Evolutionary conservation across 2,888 invertebrate genomes (phyloP).

Genomic region (Xylota sylvarum): DNA sequence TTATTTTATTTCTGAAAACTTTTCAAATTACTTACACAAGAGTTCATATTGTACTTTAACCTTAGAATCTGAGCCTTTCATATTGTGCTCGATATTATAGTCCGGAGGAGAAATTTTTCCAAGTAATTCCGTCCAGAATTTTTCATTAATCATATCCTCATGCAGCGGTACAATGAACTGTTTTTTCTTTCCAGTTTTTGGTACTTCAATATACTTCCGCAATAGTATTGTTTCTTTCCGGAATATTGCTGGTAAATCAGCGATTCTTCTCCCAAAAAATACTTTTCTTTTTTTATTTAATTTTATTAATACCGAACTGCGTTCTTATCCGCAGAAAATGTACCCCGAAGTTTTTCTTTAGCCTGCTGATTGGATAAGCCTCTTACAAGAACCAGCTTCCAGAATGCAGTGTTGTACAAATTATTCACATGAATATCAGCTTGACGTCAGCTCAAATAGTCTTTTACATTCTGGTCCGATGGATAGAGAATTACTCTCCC

Average conservation of each 20-base stretch:
- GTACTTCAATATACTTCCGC: slow-evolving; percentile 87
- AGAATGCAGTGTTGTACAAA: slow-evolving; percentile 97
- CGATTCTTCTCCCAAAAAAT: too few species aligned
- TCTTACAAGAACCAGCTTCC: slow-evolving; percentile 92
- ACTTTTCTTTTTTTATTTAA: too few species aligned
- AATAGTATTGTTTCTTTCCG: slow-evolving; percentile 96
- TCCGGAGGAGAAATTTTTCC: slow-evolving; percentile 82
- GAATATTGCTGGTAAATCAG: slow-evolving; percentile 92
- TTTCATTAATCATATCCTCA: slow-evolving; percentile 93
- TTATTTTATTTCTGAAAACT: slow-evolving; percentile 14
- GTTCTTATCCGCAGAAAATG: slow-evolving; percentile 95
- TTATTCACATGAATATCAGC: slow-evolving; percentile 99
- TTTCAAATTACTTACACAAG: slow-evolving; percentile 55
- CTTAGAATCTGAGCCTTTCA: not conserved
- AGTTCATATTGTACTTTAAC: slow-evolving; percentile 4
- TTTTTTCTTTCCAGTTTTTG: slow-evolving; percentile 84
- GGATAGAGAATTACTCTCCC: slow-evolving; percentile 95
- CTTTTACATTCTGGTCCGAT: slow-evolving; percentile 92
- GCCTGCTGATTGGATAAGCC: slow-evolving; percentile 92
- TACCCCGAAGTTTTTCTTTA: slow-evolving; percentile 94
- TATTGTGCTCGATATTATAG: slow-evolving; percentile 67
- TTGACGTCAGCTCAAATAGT: slow-evolving; percentile 97
- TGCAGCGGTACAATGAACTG: slow-evolving; percentile 89
- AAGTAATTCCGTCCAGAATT: slow-evolving; percentile 92
- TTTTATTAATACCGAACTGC: slow-evolving; percentile 95